Evolutionary conservation across 35 echinoderm and acorn worm genomes (phyloP).

Genomic region (Ophiothrix spiculata): DNA sequence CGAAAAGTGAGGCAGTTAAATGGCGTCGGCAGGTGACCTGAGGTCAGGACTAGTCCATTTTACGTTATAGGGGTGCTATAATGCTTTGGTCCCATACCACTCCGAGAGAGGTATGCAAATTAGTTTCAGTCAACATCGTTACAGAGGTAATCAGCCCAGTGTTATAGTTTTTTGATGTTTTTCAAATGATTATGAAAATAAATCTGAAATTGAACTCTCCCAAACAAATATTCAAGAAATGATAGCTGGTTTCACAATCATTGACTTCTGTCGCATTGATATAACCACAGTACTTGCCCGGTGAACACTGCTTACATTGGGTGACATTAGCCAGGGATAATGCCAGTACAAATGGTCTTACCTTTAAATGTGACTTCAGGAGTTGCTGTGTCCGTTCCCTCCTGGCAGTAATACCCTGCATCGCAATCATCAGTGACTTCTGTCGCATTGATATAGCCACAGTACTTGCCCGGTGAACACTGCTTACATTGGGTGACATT

Average conservation of each 20-base stretch:
- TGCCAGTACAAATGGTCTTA: too few relatives aligned
- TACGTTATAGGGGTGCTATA: too few relatives aligned
- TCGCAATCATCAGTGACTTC: conserved; percentile 87
- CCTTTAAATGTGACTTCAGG: conserved; percentile 82
- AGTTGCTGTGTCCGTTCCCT: conserved; percentile 80
- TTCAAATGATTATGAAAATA: neutral
- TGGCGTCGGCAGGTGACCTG: too few relatives aligned
- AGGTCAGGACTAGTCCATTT: too few relatives aligned
- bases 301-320: conserved; percentile 72
- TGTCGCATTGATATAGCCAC: conserved; percentile 77
- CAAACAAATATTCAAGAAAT: conserved; percentile 54
- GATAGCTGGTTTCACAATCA: conserved; percentile 81
- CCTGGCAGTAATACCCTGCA: conserved; percentile 74
- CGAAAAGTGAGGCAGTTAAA: too few relatives aligned
- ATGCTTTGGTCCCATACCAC: too few relatives aligned
- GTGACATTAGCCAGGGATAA: conserved; percentile 82
- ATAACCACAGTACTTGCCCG: conserved; percentile 76
- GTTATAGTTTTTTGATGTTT: neutral
- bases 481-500: conserved; percentile 85
- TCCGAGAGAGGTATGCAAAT: too few relatives aligned
- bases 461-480: conserved; percentile 78
- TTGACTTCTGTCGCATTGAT: conserved; percentile 86
- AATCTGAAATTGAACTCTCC: neutral
- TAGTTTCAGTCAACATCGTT: too few relatives aligned
- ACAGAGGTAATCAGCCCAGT: too few relatives aligned